Conservation (phyloP, 2,888 invertebrate species). For the Entomobrya multifasciata region DNA sequence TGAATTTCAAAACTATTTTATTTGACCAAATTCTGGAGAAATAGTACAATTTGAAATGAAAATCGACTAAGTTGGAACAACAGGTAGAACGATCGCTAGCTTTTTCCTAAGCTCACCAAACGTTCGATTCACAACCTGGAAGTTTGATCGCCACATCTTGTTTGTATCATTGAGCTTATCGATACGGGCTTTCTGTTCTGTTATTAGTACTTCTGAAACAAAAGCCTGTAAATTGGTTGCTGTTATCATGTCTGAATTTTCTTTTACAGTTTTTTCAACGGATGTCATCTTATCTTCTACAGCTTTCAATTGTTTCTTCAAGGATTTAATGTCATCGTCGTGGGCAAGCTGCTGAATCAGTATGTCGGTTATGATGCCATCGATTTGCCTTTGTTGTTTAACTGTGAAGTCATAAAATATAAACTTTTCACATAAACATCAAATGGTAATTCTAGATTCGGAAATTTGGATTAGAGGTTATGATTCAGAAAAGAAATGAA, state of each 20-base stretch:
- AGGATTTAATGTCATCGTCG: background rate
- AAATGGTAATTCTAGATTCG: no score
- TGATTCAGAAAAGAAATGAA: no score
- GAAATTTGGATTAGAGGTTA: no score
- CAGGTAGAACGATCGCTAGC: slow-evolving; percentile 23
- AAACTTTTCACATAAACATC: background rate
- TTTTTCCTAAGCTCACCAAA: slow-evolving; percentile 51
- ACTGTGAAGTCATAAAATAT: background rate
- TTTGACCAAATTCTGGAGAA: no score
- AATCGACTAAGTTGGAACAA: background rate
- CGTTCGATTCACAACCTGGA: slow-evolving; percentile 48
- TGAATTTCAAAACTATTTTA: no score
- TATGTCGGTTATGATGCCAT: background rate
- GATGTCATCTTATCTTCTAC: background rate
- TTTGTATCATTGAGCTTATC: slow-evolving; percentile 27
- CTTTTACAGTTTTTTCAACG: background rate
- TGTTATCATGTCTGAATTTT: background rate
- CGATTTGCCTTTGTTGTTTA: slow-evolving; percentile 38
- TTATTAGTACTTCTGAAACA: background rate
- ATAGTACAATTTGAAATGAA: no score
- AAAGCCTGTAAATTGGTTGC: background rate
- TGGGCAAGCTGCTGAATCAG: slow-evolving; percentile 2
- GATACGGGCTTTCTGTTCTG: background rate
- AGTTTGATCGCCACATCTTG: slow-evolving; percentile 44
- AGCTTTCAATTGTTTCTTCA: background rate